Evolutionary conservation across 1,140 invertebrate genomes (phyloP).

Genomic region (Philopotamus ludificatus): DNA sequence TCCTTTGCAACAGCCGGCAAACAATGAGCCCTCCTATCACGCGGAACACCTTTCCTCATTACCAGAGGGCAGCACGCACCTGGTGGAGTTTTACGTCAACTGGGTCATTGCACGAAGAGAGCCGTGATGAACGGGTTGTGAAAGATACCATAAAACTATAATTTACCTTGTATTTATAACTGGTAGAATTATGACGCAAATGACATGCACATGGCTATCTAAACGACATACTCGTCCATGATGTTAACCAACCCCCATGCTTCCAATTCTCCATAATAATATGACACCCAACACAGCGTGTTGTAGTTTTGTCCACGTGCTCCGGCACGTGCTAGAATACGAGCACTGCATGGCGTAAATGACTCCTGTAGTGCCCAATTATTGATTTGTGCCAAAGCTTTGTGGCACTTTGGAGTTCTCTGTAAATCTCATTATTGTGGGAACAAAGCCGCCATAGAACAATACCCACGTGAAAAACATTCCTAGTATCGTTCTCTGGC

Average conservation of each 20-base stretch:
- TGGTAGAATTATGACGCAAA: too few species aligned
- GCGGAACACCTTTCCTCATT: constrained; percentile 28
- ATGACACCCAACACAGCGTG: too few species aligned
- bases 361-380: neutral
- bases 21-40: constrained; percentile 16
- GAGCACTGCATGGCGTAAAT: neutral
- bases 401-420: neutral
- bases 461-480: neutral
- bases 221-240: too few species aligned
- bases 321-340: neutral
- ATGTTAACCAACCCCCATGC: too few species aligned
- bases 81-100: constrained; percentile 11
- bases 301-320: too few species aligned
- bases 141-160: too few species aligned
- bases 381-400: neutral
- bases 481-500: neutral
- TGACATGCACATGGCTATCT: too few species aligned
- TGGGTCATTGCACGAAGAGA: constrained; percentile 15
- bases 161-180: too few species aligned
- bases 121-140: too few species aligned
- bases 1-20: constrained; percentile 2
- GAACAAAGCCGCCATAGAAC: neutral
- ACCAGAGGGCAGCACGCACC: constrained; percentile 17
- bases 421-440: neutral
- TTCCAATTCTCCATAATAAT: too few species aligned